Evolutionary conservation across 1,140 invertebrate genomes (phyloP).

Genomic region (Oedothorax gibbosus): DNA sequence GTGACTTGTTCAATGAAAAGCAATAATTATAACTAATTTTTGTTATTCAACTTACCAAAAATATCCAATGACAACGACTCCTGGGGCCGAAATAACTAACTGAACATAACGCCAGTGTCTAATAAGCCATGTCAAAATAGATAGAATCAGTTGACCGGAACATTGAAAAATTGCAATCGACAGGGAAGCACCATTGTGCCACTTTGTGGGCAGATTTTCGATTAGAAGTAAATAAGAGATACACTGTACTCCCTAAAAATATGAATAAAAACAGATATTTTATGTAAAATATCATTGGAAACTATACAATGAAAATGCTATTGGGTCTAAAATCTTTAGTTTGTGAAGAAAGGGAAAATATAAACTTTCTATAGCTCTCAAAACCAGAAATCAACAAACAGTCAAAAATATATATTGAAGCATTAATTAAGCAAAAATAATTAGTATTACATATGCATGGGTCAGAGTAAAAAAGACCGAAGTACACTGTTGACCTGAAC

Average conservation of each 20-base stretch:
- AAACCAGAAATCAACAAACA: neutral
- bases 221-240: slow-evolving; percentile 69
- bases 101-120: slow-evolving; percentile 71
- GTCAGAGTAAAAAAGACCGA: neutral
- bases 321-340: too few relatives aligned
- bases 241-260: slow-evolving; percentile 64
- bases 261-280: neutral
- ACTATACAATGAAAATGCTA: too few relatives aligned
- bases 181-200: slow-evolving; percentile 70
- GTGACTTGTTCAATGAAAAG: too few relatives aligned
- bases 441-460: neutral
- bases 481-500: neutral
- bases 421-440: neutral
- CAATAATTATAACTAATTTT: neutral
- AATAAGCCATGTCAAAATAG: slow-evolving; percentile 68
- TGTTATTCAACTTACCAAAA: slow-evolving; percentile 66
- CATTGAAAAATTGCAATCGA: slow-evolving; percentile 69
- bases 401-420: neutral
- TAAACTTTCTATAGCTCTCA: neutral
- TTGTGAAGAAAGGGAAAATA: neutral
- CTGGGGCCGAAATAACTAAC: slow-evolving; percentile 69
- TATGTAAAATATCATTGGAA: neutral
- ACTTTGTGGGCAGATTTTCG: slow-evolving; percentile 72
- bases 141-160: slow-evolving; percentile 67
- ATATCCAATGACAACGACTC: slow-evolving; percentile 68